Conservation (phyloP, 2,797 vertebrate genomes). For the Pteropus rufus region DNA sequence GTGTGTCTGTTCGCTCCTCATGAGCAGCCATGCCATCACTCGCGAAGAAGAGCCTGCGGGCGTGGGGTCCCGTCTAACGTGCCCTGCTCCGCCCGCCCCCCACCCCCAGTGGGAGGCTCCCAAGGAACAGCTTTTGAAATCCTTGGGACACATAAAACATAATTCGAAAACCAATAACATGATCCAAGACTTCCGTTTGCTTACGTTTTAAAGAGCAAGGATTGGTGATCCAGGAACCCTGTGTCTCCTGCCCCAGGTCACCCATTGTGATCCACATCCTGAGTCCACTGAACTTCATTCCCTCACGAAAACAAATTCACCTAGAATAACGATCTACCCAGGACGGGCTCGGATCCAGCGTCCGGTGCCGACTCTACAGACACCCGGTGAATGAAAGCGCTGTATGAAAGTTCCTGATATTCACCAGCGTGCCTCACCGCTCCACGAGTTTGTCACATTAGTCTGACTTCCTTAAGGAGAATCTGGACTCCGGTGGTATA, state of each 20-base stretch:
- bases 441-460: background rate
- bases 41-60: background rate
- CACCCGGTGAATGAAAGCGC: too few species aligned
- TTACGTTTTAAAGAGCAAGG: background rate
- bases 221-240: background rate
- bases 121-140: background rate
- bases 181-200: background rate
- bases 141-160: background rate
- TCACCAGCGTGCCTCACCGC: background rate
- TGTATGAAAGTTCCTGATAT: fast-evolving
- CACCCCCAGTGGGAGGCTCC: background rate
- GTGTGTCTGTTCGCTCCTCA: fast-evolving
- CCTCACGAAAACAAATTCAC: too few species aligned
- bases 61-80: background rate
- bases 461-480: background rate
- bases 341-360: too few species aligned
- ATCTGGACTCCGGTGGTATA: background rate
- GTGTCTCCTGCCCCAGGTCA: background rate
- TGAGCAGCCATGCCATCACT: background rate
- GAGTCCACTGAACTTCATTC: background rate
- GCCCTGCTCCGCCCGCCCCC: too few species aligned
- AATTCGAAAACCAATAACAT: background rate
- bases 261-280: background rate
- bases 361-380: background rate
- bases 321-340: background rate